Evolutionary conservation across 2,888 invertebrate genomes (phyloP).

Genomic region (Cataglyphis livida): DNA sequence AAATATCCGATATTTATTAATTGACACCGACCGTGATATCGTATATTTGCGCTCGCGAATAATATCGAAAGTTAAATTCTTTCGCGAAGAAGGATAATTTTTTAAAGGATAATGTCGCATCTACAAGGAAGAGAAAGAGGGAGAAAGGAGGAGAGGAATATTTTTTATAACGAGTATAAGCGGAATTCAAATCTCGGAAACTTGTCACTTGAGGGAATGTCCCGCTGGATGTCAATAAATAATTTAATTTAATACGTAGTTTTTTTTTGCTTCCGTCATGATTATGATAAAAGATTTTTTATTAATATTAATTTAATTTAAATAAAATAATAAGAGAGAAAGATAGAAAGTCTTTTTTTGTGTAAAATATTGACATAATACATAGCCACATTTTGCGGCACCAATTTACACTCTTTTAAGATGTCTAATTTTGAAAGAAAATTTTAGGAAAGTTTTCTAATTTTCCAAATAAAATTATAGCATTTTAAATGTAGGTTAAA

Average conservation of each 20-base stretch:
- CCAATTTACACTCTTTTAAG: background rate
- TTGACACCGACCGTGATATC: background rate
- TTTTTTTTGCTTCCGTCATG: background rate
- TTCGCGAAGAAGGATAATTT: conserved; percentile 1
- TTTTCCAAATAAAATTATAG: background rate
- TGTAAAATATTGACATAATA: background rate
- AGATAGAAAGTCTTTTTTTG: too few species aligned
- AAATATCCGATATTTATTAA: background rate
- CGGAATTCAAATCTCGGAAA: conserved; percentile 6
- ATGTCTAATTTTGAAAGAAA: background rate
- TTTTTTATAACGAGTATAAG: background rate
- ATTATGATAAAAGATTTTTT: conserved; percentile 2
- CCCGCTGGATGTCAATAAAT: conserved; percentile 33
- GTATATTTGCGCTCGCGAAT: background rate
- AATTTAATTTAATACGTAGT: conserved; percentile 17
- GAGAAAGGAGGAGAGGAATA: background rate
- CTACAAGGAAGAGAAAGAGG: background rate
- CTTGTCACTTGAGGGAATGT: conserved; percentile 21
- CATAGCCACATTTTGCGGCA: background rate
- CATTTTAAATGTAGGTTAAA: background rate
- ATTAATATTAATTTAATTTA: conserved; percentile 5
- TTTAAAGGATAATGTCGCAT: background rate
- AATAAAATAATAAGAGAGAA: background rate
- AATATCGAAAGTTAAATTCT: conserved; percentile 17
- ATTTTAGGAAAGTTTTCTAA: background rate